Conservation (phyloP, 1,140 invertebrate genomes). For the Pachyrhynchus sulphureomaculatus region DNA sequence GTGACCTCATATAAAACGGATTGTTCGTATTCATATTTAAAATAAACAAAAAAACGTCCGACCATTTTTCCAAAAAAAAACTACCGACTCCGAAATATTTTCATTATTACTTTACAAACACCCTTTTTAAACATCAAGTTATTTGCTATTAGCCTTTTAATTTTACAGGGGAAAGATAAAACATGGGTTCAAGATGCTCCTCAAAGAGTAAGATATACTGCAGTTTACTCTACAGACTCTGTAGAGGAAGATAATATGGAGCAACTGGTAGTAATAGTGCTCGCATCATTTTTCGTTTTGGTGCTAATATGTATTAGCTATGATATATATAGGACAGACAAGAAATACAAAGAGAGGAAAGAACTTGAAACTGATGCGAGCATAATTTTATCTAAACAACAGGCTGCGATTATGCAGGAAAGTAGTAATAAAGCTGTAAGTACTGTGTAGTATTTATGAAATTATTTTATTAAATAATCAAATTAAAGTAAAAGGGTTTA, state of each 20-base stretch:
- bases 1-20: too few relatives aligned
- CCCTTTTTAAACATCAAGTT: too few relatives aligned
- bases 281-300: slow-evolving; percentile 67
- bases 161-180: slow-evolving; percentile 65
- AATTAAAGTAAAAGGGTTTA: not conserved
- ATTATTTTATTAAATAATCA: not conserved
- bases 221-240: slow-evolving; percentile 67
- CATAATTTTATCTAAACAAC: slow-evolving; percentile 66
- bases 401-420: slow-evolving; percentile 59
- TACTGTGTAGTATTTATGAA: not conserved
- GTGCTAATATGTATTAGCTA: slow-evolving; percentile 65
- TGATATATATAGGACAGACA: slow-evolving; percentile 66
- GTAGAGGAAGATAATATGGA: slow-evolving; percentile 73
- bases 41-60: too few relatives aligned
- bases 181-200: slow-evolving; percentile 81
- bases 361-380: slow-evolving; percentile 69
- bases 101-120: too few relatives aligned
- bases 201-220: slow-evolving; percentile 69
- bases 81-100: too few relatives aligned
- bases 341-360: slow-evolving; percentile 64
- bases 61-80: too few relatives aligned
- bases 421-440: slow-evolving; percentile 35
- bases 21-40: too few relatives aligned
- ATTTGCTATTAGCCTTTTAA: too few relatives aligned
- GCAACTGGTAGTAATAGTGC: slow-evolving; percentile 71